Conservation (phyloP, 2,888 invertebrate genomes). For the Cerastis rubricosa region DNA sequence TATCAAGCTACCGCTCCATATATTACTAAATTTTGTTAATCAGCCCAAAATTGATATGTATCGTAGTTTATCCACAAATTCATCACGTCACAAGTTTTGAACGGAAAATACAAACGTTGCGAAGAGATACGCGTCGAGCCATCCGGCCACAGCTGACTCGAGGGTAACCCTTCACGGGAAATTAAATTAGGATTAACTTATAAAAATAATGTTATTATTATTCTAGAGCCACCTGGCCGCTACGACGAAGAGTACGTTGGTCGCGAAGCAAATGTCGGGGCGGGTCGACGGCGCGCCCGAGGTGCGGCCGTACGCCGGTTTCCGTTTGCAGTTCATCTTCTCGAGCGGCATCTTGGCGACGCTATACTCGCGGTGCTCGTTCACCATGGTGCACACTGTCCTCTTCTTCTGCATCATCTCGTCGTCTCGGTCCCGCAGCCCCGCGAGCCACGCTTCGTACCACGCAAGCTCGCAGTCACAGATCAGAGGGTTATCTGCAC, state of each 20-base stretch:
- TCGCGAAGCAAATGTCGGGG: slow-evolving; percentile 72
- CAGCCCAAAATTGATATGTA: slow-evolving; percentile 90
- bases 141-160: slow-evolving; percentile 89
- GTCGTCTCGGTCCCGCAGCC: slow-evolving; percentile 95
- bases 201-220: slow-evolving; percentile 67
- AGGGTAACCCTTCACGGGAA: slow-evolving; percentile 77
- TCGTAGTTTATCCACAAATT: slow-evolving; percentile 89
- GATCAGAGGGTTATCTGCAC: slow-evolving; percentile 95
- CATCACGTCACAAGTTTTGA: slow-evolving; percentile 81
- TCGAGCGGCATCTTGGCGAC: slow-evolving; percentile 95
- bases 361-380: slow-evolving; percentile 95
- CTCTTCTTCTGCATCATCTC: slow-evolving; percentile 97
- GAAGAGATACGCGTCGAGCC: slow-evolving; percentile 79
- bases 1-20: slow-evolving; percentile 87
- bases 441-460: slow-evolving; percentile 96
- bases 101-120: slow-evolving; percentile 72
- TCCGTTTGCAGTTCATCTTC: slow-evolving; percentile 95
- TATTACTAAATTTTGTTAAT: slow-evolving; percentile 79
- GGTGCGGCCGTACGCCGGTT: slow-evolving; percentile 87
- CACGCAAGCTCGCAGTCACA: slow-evolving; percentile 97
- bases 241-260: slow-evolving; percentile 76
- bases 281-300: slow-evolving; percentile 75
- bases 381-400: slow-evolving; percentile 95
- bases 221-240: slow-evolving; percentile 82
- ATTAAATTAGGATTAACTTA: slow-evolving; percentile 73